Percentiles rank a stretch among this genome's conserved stretches.
phyloP scores from a whole-genome alignment of 1,140 invertebrate genomes.

The Trichonephila clavata region DNA sequence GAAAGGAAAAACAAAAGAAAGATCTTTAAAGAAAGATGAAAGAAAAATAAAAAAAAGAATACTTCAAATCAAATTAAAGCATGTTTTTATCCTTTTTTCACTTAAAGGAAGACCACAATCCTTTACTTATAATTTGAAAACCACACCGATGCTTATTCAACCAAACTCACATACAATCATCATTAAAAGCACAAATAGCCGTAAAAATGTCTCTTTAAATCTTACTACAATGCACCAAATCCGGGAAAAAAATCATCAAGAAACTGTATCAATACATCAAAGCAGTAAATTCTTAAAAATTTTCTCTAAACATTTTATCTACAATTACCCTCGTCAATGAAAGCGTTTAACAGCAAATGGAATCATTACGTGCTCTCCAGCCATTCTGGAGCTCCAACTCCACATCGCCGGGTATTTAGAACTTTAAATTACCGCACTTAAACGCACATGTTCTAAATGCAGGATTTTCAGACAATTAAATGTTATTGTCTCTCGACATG shows the following conservation, averaged over 20 bases:
- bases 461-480: constrained; percentile 8
- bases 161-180: background rate
- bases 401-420: background rate
- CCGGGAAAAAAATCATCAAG: background rate
- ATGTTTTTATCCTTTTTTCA: background rate
- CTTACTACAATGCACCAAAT: background rate
- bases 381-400: background rate
- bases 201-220: background rate
- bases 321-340: background rate
- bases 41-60: too few species aligned
- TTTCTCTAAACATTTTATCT: background rate
- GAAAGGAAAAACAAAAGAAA: too few species aligned
- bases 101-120: background rate
- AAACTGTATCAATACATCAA: constrained; percentile 19
- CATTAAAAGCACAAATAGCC: background rate
- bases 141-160: background rate
- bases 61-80: too few species aligned
- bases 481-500: constrained; percentile 10
- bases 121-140: background rate
- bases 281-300: background rate
- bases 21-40: too few species aligned
- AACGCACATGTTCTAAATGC: constrained; percentile 4
- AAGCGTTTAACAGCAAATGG: background rate
- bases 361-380: constrained; percentile 13
- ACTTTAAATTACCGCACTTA: constrained; percentile 18